Evolutionary conservation across 2,797 vertebrate species (phyloP).

Genomic region (Myoxocephalus aenaeus): DNA sequence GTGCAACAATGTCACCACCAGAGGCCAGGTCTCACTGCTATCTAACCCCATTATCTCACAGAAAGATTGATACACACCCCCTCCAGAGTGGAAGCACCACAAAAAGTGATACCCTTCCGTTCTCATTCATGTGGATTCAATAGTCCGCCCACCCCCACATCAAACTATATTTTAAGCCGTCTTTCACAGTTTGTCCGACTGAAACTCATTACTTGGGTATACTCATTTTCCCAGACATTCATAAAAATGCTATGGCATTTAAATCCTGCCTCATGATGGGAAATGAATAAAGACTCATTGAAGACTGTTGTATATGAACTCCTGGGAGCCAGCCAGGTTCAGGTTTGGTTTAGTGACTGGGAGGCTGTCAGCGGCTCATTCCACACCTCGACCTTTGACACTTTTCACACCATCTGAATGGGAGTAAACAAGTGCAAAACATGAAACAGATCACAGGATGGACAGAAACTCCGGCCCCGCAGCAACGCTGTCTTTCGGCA

Average conservation of each 20-base stretch:
- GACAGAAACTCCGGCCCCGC: slow-evolving; percentile 74
- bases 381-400: slow-evolving; percentile 74
- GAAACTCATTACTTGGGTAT: slow-evolving; percentile 43
- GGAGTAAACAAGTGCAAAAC: slow-evolving; percentile 73
- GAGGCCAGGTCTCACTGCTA: slow-evolving; percentile 87
- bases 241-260: slow-evolving; percentile 42
- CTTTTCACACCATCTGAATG: slow-evolving; percentile 75
- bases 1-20: slow-evolving; percentile 90
- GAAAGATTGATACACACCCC: slow-evolving; percentile 85
- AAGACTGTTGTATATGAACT: slow-evolving; percentile 33
- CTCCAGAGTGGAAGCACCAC: slow-evolving; percentile 73
- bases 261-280: slow-evolving; percentile 40
- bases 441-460: slow-evolving; percentile 81
- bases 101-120: slow-evolving; percentile 70
- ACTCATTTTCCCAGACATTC: slow-evolving; percentile 38
- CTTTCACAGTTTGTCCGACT: slow-evolving; percentile 43
- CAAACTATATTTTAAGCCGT: slow-evolving; percentile 61
- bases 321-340: slow-evolving; percentile 48
- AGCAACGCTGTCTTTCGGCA: slow-evolving; percentile 67
- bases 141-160: slow-evolving; percentile 56
- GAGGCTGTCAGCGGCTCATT: slow-evolving; percentile 65
- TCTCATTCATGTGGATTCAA: slow-evolving; percentile 70
- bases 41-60: slow-evolving; percentile 88
- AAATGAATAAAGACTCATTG: slow-evolving; percentile 39
- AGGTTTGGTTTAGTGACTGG: slow-evolving; percentile 59